A percentile compares a stretch with the other conserved stretches of the same genome.
phyloP scores from a whole-genome alignment of 2,888 invertebrate genomes.

The Tenthredo amoena region DNA sequence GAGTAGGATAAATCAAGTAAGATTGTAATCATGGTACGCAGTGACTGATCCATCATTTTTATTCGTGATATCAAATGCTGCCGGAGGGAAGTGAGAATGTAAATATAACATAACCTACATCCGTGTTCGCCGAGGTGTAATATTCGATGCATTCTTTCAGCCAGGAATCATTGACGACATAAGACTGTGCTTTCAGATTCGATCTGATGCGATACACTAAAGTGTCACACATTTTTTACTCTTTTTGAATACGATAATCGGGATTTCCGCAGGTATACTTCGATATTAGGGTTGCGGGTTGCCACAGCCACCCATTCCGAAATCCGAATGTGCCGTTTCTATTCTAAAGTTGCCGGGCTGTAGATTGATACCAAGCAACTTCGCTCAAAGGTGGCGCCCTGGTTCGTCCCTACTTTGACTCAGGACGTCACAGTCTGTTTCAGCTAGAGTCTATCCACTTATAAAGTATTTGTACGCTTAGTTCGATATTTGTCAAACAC shows the following conservation, averaged over 20 bases:
- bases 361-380: no score
- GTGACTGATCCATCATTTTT: constrained; percentile 2
- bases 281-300: no score
- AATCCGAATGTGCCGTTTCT: no score
- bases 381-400: no score
- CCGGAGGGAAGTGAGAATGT: background rate
- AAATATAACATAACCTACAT: constrained; percentile 63
- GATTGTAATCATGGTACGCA: constrained; percentile 16
- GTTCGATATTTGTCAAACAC: no score
- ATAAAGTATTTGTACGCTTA: no score
- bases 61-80: background rate
- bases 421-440: no score
- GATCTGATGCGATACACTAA: constrained; percentile 63
- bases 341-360: no score
- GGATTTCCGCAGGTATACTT: background rate
- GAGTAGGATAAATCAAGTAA: background rate
- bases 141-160: constrained; percentile 71
- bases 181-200: constrained; percentile 65
- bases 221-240: constrained; percentile 63
- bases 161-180: constrained; percentile 72
- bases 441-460: no score
- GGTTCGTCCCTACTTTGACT: no score
- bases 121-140: constrained; percentile 64
- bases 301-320: no score
- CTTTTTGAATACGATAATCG: background rate